Evolutionary conservation across 2,797 vertebrate genomes (phyloP).

Genomic region (Falco naumanni): DNA sequence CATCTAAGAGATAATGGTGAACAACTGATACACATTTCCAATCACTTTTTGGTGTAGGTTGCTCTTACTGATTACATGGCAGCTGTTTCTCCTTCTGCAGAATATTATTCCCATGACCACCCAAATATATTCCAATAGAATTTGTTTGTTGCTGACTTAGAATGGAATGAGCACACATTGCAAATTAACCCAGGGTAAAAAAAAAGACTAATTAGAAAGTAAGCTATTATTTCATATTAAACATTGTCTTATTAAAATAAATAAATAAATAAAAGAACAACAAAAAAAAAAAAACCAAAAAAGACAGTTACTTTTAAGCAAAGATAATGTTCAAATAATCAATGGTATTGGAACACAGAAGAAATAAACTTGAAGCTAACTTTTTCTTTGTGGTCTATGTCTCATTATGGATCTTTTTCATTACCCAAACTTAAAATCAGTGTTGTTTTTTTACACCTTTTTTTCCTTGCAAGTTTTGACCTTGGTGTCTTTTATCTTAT

Average conservation of each 20-base stretch:
- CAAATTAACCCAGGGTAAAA: background rate
- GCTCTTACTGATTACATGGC: background rate
- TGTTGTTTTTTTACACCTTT: background rate
- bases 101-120: background rate
- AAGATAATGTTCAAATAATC: background rate
- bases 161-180: background rate
- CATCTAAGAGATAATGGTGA: background rate
- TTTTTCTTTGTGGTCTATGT: background rate
- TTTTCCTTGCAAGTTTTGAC: background rate
- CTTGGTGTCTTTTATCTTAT: background rate
- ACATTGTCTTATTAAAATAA: background rate
- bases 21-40: background rate
- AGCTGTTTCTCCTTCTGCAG: background rate
- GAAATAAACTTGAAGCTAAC: background rate
- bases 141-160: background rate
- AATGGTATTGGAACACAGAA: background rate
- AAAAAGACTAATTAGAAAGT: background rate
- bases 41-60: background rate
- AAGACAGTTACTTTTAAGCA: background rate
- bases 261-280: no score
- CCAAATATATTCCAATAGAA: background rate
- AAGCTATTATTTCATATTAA: background rate
- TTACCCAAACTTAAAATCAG: background rate
- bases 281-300: no score
- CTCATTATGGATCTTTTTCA: background rate